Percentiles rank a stretch among this genome's conserved stretches.
Evolutionary conservation across 2,888 invertebrate species (phyloP).

Genomic region (Abrostola triplasia): DNA sequence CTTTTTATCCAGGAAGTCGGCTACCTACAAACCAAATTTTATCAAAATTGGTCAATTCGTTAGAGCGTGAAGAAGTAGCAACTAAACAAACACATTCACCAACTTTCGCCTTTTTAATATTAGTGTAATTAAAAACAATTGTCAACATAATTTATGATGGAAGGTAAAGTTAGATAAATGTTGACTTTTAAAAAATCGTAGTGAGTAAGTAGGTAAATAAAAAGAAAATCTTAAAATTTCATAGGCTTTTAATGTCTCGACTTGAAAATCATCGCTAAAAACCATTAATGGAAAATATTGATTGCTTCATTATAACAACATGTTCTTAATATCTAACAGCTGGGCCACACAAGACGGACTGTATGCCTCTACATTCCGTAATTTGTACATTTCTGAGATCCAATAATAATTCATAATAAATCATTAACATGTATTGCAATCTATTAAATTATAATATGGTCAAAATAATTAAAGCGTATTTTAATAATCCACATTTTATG

Average conservation of each 20-base stretch:
- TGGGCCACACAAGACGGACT: constrained; percentile 66
- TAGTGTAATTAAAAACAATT: too few species aligned
- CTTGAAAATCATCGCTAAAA: constrained; percentile 75
- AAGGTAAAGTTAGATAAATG: too few species aligned
- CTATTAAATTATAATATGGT: constrained; percentile 62
- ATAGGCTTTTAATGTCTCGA: constrained; percentile 76
- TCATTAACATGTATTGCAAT: constrained; percentile 62
- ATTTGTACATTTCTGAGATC: constrained; percentile 81
- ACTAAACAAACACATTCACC: too few species aligned
- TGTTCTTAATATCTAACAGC: constrained; percentile 75
- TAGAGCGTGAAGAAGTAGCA: too few species aligned
- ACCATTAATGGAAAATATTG: constrained; percentile 76
- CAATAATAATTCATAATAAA: constrained; percentile 64
- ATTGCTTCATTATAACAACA: constrained; percentile 73
- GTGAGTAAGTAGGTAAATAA: constrained; percentile 19
- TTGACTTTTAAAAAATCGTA: constrained; percentile 16
- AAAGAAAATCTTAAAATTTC: constrained; percentile 60
- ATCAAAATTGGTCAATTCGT: too few species aligned
- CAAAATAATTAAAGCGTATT: constrained; percentile 55
- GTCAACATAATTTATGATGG: too few species aligned
- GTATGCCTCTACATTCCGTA: constrained; percentile 52
- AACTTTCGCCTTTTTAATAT: too few species aligned
- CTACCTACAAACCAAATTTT: too few species aligned
- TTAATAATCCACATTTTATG: constrained; percentile 59
- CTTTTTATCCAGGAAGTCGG: too few species aligned